Conservation (phyloP, 2,797 vertebrate genomes). For the Cyclopterus lumpus region DNA sequence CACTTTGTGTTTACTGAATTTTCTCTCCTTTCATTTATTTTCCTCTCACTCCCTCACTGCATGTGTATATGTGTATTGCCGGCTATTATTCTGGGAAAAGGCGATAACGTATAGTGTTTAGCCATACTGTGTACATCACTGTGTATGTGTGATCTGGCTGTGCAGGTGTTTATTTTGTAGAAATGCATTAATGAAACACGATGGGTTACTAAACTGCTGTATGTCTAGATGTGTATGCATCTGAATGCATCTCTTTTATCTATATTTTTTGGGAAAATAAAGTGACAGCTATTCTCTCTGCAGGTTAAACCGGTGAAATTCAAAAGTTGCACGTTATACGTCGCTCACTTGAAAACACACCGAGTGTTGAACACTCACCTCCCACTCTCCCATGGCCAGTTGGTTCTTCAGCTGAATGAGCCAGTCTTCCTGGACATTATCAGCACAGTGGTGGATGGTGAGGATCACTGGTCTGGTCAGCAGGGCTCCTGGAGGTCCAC, state of each 20-base stretch:
- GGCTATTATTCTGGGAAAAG: conserved; percentile 21
- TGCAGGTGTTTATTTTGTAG: conserved; percentile 6
- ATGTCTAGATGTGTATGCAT: background rate
- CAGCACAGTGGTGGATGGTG: conserved; percentile 94
- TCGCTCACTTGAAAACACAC: background rate
- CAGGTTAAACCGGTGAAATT: background rate
- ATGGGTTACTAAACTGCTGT: conserved; percentile 9
- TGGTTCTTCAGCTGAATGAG: conserved; percentile 94
- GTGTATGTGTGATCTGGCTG: conserved; percentile 6
- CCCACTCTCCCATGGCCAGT: conserved; percentile 90
- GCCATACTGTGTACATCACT: conserved; percentile 1
- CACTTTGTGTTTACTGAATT: conserved; percentile 75
- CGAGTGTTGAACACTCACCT: conserved; percentile 82
- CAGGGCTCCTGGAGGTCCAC: conserved; percentile 91
- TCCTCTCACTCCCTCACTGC: conserved; percentile 21
- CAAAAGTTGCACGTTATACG: background rate
- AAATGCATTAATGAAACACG: background rate
- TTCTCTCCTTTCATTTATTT: conserved; percentile 41
- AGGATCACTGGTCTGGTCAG: conserved; percentile 92
- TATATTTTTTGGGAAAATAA: background rate
- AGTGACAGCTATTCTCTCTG: background rate
- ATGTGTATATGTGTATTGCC: conserved; percentile 20
- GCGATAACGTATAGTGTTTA: conserved; percentile 6
- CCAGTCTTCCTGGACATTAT: conserved; percentile 92
- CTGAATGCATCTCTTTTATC: background rate